Conservation (phyloP, 2,797 vertebrate genomes). For the Hyperoplus immaculatus region DNA sequence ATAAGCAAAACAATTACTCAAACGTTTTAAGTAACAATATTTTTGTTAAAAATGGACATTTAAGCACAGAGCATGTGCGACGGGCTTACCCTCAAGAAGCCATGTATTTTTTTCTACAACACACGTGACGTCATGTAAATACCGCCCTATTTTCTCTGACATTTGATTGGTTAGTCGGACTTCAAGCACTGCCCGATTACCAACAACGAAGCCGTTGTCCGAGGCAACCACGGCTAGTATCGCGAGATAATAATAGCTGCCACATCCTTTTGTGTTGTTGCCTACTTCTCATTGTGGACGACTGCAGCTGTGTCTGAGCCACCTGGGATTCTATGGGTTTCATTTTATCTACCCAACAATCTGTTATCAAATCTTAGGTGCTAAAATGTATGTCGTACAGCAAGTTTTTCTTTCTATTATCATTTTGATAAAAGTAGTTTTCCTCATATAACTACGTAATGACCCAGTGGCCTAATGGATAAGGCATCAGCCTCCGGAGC, state of each 20-base stretch:
- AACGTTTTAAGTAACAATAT: neutral
- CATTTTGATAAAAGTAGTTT: conserved; percentile 17
- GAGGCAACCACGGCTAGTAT: conserved; percentile 56
- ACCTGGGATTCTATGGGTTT: rapidly evolving
- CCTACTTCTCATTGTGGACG: neutral
- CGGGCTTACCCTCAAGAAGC: conserved; percentile 56
- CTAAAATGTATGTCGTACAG: rapidly evolving
- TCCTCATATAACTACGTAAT: conserved; percentile 39
- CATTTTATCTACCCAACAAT: neutral
- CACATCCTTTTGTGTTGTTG: neutral
- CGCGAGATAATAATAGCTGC: conserved; percentile 67
- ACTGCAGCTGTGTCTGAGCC: neutral
- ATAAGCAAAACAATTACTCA: rapidly evolving
- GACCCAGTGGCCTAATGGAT: conserved; percentile 91
- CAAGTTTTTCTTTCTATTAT: rapidly evolving
- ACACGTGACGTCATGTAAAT: conserved; percentile 51
- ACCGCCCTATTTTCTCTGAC: conserved; percentile 66
- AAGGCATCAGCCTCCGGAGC: conserved; percentile 89
- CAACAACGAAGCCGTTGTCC: conserved; percentile 50
- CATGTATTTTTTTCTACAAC: conserved; percentile 14
- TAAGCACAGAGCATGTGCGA: neutral
- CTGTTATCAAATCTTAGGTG: rapidly evolving
- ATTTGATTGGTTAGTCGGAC: conserved; percentile 87
- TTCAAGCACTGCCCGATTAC: conserved; percentile 73
- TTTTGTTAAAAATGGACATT: neutral